phyloP scores from a whole-genome alignment of 1,140 invertebrate genomes.

The Drosophila bocqueti region DNA sequence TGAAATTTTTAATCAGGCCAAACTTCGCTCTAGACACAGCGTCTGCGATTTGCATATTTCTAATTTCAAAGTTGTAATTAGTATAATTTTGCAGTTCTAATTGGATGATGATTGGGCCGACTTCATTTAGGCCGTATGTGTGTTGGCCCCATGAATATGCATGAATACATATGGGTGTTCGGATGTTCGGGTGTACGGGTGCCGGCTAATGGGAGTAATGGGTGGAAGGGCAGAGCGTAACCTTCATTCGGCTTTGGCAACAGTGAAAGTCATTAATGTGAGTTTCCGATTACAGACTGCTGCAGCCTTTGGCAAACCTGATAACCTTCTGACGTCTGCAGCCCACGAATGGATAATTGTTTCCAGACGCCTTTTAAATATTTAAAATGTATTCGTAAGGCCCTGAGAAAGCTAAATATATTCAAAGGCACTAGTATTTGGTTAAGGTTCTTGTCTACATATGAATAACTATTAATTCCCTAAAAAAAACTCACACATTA shows the following conservation, averaged over 20 bases:
- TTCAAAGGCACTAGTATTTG: not conserved
- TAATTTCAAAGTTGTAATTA: constrained; percentile 84
- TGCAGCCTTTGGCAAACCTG: constrained; percentile 7
- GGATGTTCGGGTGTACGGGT: too few relatives aligned
- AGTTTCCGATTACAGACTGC: constrained; percentile 60
- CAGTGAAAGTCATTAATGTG: constrained; percentile 71
- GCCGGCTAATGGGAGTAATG: constrained; percentile 7
- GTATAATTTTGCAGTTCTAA: constrained; percentile 83
- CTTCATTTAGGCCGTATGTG: constrained; percentile 69
- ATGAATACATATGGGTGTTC: constrained; percentile 35
- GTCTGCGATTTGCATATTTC: constrained; percentile 75
- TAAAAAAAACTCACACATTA: not conserved
- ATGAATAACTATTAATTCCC: not conserved
- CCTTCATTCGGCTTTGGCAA: constrained; percentile 56
- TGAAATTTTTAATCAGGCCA: constrained; percentile 75
- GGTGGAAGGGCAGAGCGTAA: constrained; percentile 49
- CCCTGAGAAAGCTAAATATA: not conserved
- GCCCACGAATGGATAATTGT: not conserved
- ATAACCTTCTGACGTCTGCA: not conserved
- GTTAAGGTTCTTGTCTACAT: too few relatives aligned
- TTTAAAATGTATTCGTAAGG: not conserved
- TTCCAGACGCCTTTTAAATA: not conserved
- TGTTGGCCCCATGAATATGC: constrained; percentile 58
- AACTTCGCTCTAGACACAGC: constrained; percentile 53
- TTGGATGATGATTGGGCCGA: constrained; percentile 79